Evolutionary conservation across 2,888 invertebrate genomes (phyloP), one percentile per base, ranked within the genome.

Genomic region (Leptothorax acervorum): DNA sequence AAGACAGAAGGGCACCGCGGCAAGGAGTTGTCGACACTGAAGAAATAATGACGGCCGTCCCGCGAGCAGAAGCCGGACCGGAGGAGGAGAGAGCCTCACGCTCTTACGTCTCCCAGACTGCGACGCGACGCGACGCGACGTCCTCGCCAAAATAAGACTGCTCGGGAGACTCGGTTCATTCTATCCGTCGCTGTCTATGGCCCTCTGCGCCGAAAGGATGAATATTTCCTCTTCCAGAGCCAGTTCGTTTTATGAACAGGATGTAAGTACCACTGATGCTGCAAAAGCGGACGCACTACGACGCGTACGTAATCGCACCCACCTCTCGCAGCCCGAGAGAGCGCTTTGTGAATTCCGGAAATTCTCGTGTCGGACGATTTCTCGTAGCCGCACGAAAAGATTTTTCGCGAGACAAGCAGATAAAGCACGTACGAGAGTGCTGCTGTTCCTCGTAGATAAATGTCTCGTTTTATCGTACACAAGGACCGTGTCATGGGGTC

Each of bases 71-170:
- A 65, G 18, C 15, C 18, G 51, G 48, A 31, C 39, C 35, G 9
- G 83, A 84, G 84, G 85, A 88, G 86, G 85, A 88, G 86, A 88
- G 86, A 42, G 68, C 82, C 63, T 73, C 66, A 55, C 48, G 45
- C 53, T 74, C 57, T 73, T 84, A 71, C 82, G 85, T 88, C 89
- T 76, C 82, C 68, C 66, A 51, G 83, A 70, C 79, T 68, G 83
- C 84, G 45, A 68, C 48, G 65, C 85, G 81, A 68, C 48, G 65
- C 85, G 81, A 85, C 89, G 87, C 91, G 90, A 68, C 48, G 92
- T 93, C 89, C 89, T 89, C 88, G 91, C 92, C 91, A 92, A 93
- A 93, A 93, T 93, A 93, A 92, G 92, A 91, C 93, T 90, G 92
- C 85, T 85, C 89, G 75, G 89, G 87, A 63, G 35, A 89, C 90